Evolutionary conservation across 2,113 vertebrate species (phyloP).

Genomic region (Trichomycterus rosablanca): DNA sequence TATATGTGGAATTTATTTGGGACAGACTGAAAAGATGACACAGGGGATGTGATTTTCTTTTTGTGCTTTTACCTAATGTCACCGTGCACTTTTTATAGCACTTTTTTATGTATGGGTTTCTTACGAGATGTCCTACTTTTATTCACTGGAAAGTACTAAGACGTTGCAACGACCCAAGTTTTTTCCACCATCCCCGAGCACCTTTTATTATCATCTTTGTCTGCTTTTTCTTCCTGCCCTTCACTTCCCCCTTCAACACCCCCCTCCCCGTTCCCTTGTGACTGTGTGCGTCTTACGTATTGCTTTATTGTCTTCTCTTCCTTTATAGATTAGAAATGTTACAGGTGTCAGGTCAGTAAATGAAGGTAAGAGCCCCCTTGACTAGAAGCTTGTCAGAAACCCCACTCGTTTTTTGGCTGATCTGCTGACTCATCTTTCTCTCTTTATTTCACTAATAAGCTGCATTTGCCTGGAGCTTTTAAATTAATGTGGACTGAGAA

Average conservation of each 20-base stretch:
- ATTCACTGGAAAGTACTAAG: conserved; percentile 27
- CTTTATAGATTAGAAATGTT: conserved; percentile 82
- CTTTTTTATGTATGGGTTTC: conserved; percentile 24
- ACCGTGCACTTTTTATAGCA: neutral
- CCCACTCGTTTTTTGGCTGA: conserved; percentile 35
- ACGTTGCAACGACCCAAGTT: conserved; percentile 36
- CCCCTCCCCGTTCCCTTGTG: conserved; percentile 3
- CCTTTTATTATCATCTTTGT: conserved; percentile 15
- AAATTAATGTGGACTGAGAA: conserved; percentile 39
- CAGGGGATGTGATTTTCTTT: neutral
- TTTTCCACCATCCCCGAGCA: conserved; percentile 31
- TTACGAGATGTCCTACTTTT: conserved; percentile 14
- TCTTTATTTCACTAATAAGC: conserved; percentile 64
- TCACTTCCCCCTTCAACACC: neutral
- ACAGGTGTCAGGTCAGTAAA: conserved; percentile 75
- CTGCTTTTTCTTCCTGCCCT: conserved; percentile 6
- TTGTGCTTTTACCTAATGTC: neutral
- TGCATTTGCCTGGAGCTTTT: conserved; percentile 55
- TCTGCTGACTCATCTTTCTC: conserved; percentile 52
- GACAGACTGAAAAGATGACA: conserved; percentile 6
- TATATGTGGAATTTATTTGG: conserved; percentile 1
- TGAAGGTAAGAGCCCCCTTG: conserved; percentile 82
- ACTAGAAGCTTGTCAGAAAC: conserved; percentile 53
- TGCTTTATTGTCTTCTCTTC: conserved; percentile 71
- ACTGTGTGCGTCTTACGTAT: conserved; percentile 56